Conservation (phyloP, 2,113 vertebrate species). For the Cyanoderma ruficeps region DNA sequence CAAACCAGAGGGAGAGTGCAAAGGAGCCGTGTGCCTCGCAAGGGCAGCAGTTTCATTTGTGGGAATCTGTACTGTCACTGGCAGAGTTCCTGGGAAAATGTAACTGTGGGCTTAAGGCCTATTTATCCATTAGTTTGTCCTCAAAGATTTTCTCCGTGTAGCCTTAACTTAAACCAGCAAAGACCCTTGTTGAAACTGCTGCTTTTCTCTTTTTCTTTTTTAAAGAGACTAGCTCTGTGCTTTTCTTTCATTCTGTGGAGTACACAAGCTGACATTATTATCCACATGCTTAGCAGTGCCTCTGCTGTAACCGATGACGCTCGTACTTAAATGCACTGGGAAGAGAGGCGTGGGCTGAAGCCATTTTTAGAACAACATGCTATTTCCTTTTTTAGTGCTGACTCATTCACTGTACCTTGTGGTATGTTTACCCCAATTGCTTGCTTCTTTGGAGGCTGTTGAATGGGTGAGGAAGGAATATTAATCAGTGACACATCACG, state of each 20-base stretch:
- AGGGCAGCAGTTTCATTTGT: rapidly evolving
- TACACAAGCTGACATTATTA: conserved; percentile 31
- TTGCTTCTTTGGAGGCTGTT: conserved; percentile 19
- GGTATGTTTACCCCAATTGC: conserved; percentile 31
- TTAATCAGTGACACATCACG: conserved; percentile 18
- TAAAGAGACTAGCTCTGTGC: neutral
- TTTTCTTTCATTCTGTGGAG: neutral
- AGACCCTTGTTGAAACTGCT: neutral
- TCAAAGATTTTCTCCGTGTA: neutral
- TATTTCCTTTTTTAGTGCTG: conserved; percentile 59
- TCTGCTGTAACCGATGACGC: conserved; percentile 20
- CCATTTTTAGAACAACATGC: conserved; percentile 58
- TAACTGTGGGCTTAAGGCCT: neutral
- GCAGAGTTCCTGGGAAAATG: neutral
- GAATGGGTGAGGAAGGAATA: conserved; percentile 48
- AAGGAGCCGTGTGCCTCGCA: neutral
- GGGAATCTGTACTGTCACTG: neutral
- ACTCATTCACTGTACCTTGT: conserved; percentile 58
- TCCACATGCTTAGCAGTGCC: neutral
- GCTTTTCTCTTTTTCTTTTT: neutral
- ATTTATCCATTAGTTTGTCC: neutral
- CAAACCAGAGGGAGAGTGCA: neutral
- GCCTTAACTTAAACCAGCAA: neutral
- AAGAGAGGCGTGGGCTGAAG: conserved; percentile 52
- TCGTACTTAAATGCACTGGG: neutral